Base-by-base conservation (phyloP, 2,888 invertebrate species). In the Sarcophaga rosellei region DNA sequence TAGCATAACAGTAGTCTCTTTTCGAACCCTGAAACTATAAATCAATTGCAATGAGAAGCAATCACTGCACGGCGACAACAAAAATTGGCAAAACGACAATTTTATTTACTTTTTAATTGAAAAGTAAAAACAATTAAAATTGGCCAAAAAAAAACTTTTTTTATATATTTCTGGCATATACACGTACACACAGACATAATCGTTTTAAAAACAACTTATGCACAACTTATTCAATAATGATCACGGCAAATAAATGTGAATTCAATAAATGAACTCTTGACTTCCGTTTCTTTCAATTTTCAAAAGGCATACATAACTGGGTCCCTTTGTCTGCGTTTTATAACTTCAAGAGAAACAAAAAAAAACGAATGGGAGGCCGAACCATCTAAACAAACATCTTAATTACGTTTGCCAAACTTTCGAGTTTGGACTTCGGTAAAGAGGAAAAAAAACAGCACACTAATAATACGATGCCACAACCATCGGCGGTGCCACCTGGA, bases 51-150 rank as follows among this genome's bases (percentile, higher is more conserved):
- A 65, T 10, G 15, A 57, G 44, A 44, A 45, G 61, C 10, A 47
- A 63, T 23, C 47, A 68, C 20, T 3, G n/a, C 0, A 53, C 21
- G 76, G 75, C 80, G 76, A 66, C 76, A 76, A n/a, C 21, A 23
- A 68, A 75, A 80, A 76, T 84, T 84, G 84, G 76, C 81, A 84
- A 63, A 68, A 77, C 77, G 83, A 78, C 83, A 83, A 77, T 73
- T 76, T 65, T 76, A 84, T 81, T 76, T 68, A 68, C 70, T 80
- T 68, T 73, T 80, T 72, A 76, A 72, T 84, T 75, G 70, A 79
- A 84, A 84, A 80, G 62, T 72, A 73, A 81, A 77, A 84, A 47
- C 73, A 63, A 69, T 77, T 73, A 45, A 62, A 76, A 74, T 65
- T 80, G 80, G 25, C 21, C 62, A 66, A 68, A 11, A 77, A 63